These are phyloP conservation scores for Vandiemenella viatica DNA, from an alignment of 2,888 invertebrate genomes.

Conservation along the genomic window DNA sequence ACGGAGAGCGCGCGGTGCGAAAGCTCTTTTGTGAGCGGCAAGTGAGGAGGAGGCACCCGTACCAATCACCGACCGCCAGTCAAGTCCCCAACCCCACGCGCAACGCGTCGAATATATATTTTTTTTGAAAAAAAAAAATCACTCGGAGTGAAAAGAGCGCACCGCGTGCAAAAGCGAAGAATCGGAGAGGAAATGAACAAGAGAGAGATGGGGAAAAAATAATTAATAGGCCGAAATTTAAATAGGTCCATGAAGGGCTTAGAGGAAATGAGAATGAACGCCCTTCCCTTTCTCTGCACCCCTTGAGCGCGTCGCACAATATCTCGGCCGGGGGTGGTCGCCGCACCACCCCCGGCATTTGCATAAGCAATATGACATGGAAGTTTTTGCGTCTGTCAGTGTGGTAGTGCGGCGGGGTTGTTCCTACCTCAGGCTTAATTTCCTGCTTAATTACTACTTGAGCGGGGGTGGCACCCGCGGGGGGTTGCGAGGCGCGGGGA, in stretches of 20 bases:
- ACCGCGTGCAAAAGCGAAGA: neutral
- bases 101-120: too few species aligned
- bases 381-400: neutral
- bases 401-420: neutral
- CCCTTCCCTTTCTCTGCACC: neutral
- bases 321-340: neutral
- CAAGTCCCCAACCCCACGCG: too few species aligned
- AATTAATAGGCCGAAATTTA: slow-evolving; percentile 12
- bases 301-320: neutral
- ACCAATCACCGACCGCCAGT: too few species aligned
- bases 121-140: neutral
- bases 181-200: neutral
- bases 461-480: neutral
- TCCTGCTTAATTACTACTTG: slow-evolving; percentile 20
- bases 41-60: too few species aligned
- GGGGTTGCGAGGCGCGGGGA: neutral
- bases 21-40: too few species aligned
- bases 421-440: slow-evolving; percentile 12
- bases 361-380: slow-evolving; percentile 13
- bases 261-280: slow-evolving; percentile 9
- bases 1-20: too few species aligned
- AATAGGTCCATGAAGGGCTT: slow-evolving; percentile 8
- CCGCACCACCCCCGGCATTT: slow-evolving; percentile 8
- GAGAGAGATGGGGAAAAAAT: slow-evolving; percentile 7
- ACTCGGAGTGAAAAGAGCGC: neutral